Percentiles rank a stretch among this genome's conserved stretches.
These are phyloP conservation scores for Unio pictorum DNA, from an alignment of 2,888 invertebrate genomes.

Conservation along the genomic window DNA sequence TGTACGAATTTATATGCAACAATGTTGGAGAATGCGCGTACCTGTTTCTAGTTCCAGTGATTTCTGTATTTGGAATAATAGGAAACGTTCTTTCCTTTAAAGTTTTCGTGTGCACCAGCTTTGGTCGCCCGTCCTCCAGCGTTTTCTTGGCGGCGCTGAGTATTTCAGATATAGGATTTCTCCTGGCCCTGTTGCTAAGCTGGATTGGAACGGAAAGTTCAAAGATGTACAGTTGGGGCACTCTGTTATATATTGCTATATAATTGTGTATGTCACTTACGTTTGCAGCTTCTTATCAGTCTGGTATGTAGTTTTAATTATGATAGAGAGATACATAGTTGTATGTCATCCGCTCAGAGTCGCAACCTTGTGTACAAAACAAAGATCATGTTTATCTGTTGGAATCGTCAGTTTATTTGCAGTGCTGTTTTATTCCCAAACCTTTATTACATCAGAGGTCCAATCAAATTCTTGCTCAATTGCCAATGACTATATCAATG, in stretches of 20 bases:
- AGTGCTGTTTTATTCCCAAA: conserved; percentile 53
- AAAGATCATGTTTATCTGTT: conserved; percentile 38
- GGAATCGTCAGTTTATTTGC: conserved; percentile 33
- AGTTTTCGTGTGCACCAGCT: conserved; percentile 82
- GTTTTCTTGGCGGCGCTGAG: conserved; percentile 85
- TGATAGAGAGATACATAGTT: conserved; percentile 87
- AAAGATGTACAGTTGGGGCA: conserved; percentile 6
- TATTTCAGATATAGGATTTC: conserved; percentile 83
- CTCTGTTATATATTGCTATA: conserved; percentile 15
- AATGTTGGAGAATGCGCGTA: conserved; percentile 13
- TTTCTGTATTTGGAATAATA: conserved; percentile 80
- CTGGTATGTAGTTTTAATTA: conserved; percentile 91
- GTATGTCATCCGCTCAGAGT: conserved; percentile 82
- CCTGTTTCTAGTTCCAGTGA: conserved; percentile 73
- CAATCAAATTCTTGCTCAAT: conserved; percentile 27
- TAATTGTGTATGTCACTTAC: conserved; percentile 71
- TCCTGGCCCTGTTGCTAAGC: conserved; percentile 76
- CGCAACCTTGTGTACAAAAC: conserved; percentile 48
- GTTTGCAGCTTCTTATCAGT: conserved; percentile 84
- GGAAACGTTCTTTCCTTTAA: conserved; percentile 83
- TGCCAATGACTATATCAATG: conserved; percentile 23
- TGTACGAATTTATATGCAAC: conserved; percentile 75
- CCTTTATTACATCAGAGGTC: conserved; percentile 47
- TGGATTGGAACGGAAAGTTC: conserved; percentile 42
- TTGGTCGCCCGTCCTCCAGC: conserved; percentile 83